These are phyloP conservation scores for Holacanthella duospinosa DNA, from an alignment of 2,888 invertebrate species.

Conservation along the genomic window DNA sequence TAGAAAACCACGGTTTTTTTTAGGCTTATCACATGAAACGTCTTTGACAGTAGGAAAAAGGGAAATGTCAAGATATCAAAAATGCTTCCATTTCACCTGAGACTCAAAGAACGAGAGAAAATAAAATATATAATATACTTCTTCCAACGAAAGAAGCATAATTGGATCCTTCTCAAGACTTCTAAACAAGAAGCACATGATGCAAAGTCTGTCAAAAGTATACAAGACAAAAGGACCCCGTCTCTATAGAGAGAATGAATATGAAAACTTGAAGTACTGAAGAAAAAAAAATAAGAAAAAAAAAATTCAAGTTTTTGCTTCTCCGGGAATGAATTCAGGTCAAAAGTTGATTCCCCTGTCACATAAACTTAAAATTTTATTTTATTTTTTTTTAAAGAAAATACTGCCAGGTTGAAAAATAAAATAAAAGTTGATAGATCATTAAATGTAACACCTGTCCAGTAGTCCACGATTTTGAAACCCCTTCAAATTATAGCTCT, in stretches of 20 bases:
- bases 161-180: neutral
- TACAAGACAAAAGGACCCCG: too few relatives aligned
- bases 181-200: too few relatives aligned
- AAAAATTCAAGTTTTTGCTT: neutral
- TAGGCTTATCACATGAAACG: neutral
- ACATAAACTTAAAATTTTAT: neutral
- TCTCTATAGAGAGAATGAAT: too few relatives aligned
- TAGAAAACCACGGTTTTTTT: neutral
- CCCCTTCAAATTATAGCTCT: too few relatives aligned
- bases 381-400: neutral
- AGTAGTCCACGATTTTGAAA: neutral
- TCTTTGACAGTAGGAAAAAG: neutral
- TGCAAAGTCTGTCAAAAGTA: too few relatives aligned
- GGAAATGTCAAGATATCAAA: neutral
- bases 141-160: neutral
- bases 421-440: neutral
- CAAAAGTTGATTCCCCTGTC: neutral
- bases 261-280: too few relatives aligned
- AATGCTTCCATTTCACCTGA: neutral
- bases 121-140: neutral
- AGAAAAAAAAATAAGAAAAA: too few relatives aligned
- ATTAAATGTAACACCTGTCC: neutral
- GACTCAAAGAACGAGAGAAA: neutral
- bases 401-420: too few relatives aligned
- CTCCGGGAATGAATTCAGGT: too few relatives aligned